Percentiles rank a stretch among this genome's conserved stretches.
These are phyloP conservation scores for Endotricha flammealis DNA, from an alignment of 2,888 invertebrate genomes.

Conservation along the genomic window DNA sequence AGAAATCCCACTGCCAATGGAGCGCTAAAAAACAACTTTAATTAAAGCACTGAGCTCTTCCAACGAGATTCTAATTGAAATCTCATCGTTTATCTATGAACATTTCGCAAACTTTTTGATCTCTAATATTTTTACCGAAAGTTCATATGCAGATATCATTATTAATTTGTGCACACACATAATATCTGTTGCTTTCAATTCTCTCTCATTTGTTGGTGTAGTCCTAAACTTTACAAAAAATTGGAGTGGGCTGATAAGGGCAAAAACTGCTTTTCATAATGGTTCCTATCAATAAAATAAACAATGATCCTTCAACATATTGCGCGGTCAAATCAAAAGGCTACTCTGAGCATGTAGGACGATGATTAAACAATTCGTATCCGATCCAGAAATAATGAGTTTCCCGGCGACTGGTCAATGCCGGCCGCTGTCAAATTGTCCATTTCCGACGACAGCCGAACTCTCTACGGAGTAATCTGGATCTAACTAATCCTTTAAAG, in stretches of 20 bases:
- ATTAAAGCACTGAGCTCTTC: conserved; percentile 51
- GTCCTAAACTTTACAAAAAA: too few relatives aligned
- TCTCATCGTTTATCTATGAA: conserved; percentile 1
- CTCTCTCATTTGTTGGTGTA: too few relatives aligned
- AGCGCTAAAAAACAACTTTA: conserved; percentile 50
- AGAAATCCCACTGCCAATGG: conserved; percentile 32
- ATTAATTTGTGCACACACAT: too few relatives aligned
- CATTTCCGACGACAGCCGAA: conserved; percentile 23
- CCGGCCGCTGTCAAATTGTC: conserved; percentile 32
- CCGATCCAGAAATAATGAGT: conserved; percentile 7
- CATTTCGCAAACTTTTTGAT: neutral
- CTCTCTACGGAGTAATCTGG: conserved; percentile 29
- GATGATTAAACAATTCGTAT: conserved; percentile 7
- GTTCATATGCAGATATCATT: too few relatives aligned
- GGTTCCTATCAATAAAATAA: too few relatives aligned
- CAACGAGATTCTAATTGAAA: conserved; percentile 48
- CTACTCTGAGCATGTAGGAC: neutral
- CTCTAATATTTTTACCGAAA: too few relatives aligned
- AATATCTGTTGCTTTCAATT: too few relatives aligned
- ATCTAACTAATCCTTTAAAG: conserved; percentile 2
- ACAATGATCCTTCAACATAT: too few relatives aligned
- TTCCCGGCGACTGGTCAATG: conserved; percentile 27
- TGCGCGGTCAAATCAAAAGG: neutral
- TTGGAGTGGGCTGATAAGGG: too few relatives aligned
- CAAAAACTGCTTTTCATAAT: too few relatives aligned